Evolutionary conservation across 2,113 vertebrate genomes (phyloP).

Genomic region (Gyps fulvus): DNA sequence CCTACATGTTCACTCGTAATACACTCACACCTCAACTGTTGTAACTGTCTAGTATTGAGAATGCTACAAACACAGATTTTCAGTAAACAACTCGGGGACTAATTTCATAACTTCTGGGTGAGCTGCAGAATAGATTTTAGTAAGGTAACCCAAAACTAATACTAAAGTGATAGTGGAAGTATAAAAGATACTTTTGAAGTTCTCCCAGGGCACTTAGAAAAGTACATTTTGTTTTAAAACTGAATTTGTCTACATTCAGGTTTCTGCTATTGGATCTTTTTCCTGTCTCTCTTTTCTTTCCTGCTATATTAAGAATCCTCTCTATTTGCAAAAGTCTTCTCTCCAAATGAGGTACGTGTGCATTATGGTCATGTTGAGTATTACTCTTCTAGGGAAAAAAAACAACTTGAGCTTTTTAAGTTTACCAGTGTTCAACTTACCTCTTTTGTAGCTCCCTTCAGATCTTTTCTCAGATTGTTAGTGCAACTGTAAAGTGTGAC

Average conservation of each 20-base stretch:
- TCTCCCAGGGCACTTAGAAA: neutral
- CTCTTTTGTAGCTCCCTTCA: neutral
- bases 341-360: neutral
- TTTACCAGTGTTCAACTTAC: neutral
- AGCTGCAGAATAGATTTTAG: neutral
- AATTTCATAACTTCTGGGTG: neutral
- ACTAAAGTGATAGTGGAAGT: neutral
- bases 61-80: neutral
- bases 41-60: neutral
- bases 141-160: neutral
- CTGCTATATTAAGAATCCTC: neutral
- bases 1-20: neutral
- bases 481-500: neutral
- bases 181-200: neutral
- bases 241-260: neutral
- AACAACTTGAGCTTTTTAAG: neutral
- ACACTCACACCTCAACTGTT: neutral
- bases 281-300: neutral
- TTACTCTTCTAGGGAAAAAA: neutral
- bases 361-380: neutral
- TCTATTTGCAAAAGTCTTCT: neutral
- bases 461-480: neutral
- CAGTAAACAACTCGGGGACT: neutral
- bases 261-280: neutral
- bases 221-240: neutral